These are phyloP conservation scores for Platyrinchus mystaceus DNA, from an alignment of 2,797 vertebrate genomes.

Conservation along the genomic window DNA sequence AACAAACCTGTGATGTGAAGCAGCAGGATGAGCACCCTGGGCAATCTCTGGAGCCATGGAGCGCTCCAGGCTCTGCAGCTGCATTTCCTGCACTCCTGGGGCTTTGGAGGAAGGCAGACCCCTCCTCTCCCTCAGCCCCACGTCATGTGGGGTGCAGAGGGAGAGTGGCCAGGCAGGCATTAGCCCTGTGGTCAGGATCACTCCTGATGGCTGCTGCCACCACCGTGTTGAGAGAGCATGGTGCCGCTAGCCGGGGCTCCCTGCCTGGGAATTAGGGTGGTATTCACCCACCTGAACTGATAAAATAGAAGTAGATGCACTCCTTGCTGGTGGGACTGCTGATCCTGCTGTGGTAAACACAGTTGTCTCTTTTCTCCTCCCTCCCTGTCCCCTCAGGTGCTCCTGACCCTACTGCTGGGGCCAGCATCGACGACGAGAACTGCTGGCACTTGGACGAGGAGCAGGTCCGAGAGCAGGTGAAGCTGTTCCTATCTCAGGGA, in stretches of 20 bases:
- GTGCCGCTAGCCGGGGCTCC: not conserved
- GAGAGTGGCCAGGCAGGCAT: not conserved
- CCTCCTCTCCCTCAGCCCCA: not conserved
- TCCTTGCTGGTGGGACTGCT: not conserved
- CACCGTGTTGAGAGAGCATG: not conserved
- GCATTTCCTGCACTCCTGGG: not conserved
- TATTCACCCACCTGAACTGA: not conserved
- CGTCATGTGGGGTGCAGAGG: not conserved
- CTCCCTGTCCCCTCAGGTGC: conserved; percentile 79
- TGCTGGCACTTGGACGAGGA: conserved; percentile 99
- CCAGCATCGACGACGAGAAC: conserved; percentile 96
- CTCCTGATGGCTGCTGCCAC: not conserved
- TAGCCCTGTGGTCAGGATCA: not conserved
- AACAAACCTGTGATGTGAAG: not conserved
- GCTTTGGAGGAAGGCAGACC: not conserved
- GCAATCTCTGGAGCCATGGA: not conserved
- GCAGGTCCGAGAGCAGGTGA: conserved; percentile 96
- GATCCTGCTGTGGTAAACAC: not conserved
- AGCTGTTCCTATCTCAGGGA: conserved; percentile 95
- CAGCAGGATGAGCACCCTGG: not conserved
- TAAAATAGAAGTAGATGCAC: not conserved
- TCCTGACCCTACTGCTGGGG: conserved; percentile 95
- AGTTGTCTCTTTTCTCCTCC: not conserved
- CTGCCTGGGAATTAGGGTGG: not conserved
- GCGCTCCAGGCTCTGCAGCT: not conserved